Conservation (phyloP, 2,888 invertebrate species). For the Eulithis testata region DNA sequence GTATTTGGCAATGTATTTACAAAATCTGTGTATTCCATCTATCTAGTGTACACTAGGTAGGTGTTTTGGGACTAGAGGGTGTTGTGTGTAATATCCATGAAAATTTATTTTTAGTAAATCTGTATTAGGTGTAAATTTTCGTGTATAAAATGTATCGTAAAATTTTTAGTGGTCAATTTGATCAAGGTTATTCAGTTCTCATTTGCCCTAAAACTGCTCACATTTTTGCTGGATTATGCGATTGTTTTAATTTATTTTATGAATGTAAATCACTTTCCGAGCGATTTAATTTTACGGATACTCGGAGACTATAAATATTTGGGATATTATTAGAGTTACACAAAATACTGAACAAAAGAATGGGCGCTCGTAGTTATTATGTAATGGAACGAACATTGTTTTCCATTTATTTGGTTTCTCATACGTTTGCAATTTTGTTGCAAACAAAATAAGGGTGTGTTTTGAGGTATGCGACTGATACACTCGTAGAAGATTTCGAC, state of each 20-base stretch:
- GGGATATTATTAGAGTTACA: constrained; percentile 19
- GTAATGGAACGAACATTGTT: constrained; percentile 9
- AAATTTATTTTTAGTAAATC: not conserved
- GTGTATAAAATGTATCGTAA: no score
- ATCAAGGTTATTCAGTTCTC: not conserved
- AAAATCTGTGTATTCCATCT: no score
- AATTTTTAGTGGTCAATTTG: not conserved
- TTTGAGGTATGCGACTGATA: no score
- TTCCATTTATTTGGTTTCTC: constrained; percentile 11
- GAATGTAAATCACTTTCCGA: constrained; percentile 34
- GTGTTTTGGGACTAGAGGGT: no score
- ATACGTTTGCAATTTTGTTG: not conserved
- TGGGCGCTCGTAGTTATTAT: not conserved
- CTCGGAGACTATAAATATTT: constrained; percentile 28
- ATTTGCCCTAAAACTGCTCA: constrained; percentile 9
- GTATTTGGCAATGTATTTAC: no score
- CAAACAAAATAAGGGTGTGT: not conserved
- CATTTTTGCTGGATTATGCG: constrained; percentile 14
- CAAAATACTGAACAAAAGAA: constrained; percentile 27
- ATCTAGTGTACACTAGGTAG: no score
- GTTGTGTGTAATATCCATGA: no score
- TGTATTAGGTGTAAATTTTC: no score
- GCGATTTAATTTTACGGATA: constrained; percentile 27
- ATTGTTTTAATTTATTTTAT: constrained; percentile 30
- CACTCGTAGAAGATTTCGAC: no score